Evolutionary conservation across 2,113 vertebrate genomes (phyloP).

Genomic region (Dunckerocampus dactyliophorus): DNA sequence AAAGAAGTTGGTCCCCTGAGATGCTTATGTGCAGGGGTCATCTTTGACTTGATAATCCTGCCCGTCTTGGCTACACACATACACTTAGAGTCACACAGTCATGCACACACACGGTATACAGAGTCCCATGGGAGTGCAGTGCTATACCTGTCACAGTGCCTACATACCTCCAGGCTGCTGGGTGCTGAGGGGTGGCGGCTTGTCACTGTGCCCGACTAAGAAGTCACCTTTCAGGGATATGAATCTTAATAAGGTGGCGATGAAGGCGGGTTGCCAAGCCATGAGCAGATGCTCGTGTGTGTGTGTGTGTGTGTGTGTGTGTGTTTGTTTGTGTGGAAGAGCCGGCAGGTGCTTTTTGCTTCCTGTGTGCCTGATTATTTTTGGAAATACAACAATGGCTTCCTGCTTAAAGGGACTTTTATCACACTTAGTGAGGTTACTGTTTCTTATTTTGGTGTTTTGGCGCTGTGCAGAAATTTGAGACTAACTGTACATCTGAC

Average conservation of each 20-base stretch:
- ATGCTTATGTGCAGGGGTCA: conserved; percentile 69
- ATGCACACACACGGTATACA: conserved; percentile 6
- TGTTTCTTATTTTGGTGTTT: neutral
- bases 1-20: conserved; percentile 54
- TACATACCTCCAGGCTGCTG: conserved; percentile 67
- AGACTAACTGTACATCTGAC: too few relatives aligned
- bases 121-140: conserved; percentile 56
- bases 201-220: conserved; percentile 69
- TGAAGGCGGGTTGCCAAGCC: conserved; percentile 21
- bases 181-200: conserved; percentile 37
- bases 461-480: too few relatives aligned
- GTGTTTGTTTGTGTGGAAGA: conserved; percentile 31
- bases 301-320: conserved; percentile 26
- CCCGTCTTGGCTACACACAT: conserved; percentile 32
- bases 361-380: conserved; percentile 71
- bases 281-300: conserved; percentile 33
- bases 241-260: conserved; percentile 75
- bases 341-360: conserved; percentile 70
- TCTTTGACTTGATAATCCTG: conserved; percentile 75
- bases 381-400: conserved; percentile 71
- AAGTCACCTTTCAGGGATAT: conserved; percentile 79
- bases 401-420: conserved; percentile 66
- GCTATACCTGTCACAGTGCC: conserved; percentile 70
- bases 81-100: conserved; percentile 8
- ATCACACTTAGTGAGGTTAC: conserved; percentile 28